These are phyloP conservation scores for Catocala sponsa DNA, from an alignment of 2,888 invertebrate genomes.

Conservation along the genomic window DNA sequence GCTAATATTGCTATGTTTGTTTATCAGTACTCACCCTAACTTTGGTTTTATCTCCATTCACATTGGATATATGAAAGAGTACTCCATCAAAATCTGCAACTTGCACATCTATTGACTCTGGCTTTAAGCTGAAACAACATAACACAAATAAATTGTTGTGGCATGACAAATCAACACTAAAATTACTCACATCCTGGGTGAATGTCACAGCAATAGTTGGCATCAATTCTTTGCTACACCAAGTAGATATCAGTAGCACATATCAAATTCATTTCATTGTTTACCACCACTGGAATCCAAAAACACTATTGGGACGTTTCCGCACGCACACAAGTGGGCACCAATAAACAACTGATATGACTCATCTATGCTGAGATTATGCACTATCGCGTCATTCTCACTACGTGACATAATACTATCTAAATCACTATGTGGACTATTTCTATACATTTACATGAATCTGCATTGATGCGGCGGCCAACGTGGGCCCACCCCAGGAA, in stretches of 20 bases:
- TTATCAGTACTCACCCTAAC: conserved; percentile 93
- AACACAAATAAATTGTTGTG: conserved; percentile 31
- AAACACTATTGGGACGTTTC: conserved; percentile 79
- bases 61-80: conserved; percentile 98
- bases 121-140: conserved; percentile 92
- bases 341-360: conserved; percentile 80
- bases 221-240: conserved; percentile 37
- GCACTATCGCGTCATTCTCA: conserved; percentile 74
- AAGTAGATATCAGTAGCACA: conserved; percentile 46
- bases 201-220: conserved; percentile 33
- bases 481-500: conserved; percentile 86
- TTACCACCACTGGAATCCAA: conserved; percentile 74
- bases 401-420: conserved; percentile 60
- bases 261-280: conserved; percentile 67
- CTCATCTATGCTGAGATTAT: conserved; percentile 81
- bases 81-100: conserved; percentile 99
- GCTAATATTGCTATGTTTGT: neutral
- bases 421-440: conserved; percentile 47
- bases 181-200: conserved; percentile 62
- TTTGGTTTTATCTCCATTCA: conserved; percentile 98
- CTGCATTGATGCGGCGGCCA: conserved; percentile 65
- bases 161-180: conserved; percentile 38
- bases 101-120: conserved; percentile 97
- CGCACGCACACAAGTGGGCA: conserved; percentile 71
- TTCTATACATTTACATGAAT: conserved; percentile 44